Evolutionary conservation across 2,113 vertebrate genomes (phyloP), one percentile per base, ranked within the genome.

Genomic region (Ramphastos sulfuratus): DNA sequence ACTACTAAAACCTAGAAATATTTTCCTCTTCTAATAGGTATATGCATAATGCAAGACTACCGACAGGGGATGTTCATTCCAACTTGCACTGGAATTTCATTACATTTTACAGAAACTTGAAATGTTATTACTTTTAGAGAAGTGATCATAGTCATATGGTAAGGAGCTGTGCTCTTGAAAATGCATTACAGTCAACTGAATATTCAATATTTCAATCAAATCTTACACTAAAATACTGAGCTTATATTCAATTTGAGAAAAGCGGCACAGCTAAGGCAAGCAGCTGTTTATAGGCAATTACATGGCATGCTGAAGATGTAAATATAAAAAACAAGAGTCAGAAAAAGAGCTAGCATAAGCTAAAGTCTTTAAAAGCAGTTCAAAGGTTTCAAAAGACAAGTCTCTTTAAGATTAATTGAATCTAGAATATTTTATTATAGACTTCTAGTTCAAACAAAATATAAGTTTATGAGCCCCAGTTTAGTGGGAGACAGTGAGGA

Each of bases 281-380:
- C 90, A 95, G 86, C 89, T 92, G 79, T 91, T 97, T 89, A 60
- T 91, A 89, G 96, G 77, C 96, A 97, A 96, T 94, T 85, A 89
- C 67, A 83, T 23, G 81, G 75, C 73, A 94, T 95, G 95, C 91
- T 91, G 85, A 94, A 92, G 90, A 96, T 67, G 86, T 87, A 96
- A 94, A 84, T 46, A 88, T 1, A 7, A 44, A 63, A 81, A 81
- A 60, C 9, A 58, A 20, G 67, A 63, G 66, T 52, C 20, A 60
- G 31, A 37, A 63, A 70, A 74, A 77, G 30, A 70, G 15, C 12
- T 48, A 77, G 35, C 56, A 71, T 64, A 83, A 73, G 23, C 19
- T 73, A 3, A 58, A 85, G 18, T 31, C 67, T 85, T 82, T 58
- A 58, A 66, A 87, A 85, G 60, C 17, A 93, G 83, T 66, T 91